Evolutionary conservation across 2,113 vertebrate genomes (phyloP), one percentile per base, ranked within the genome.

Genomic region (Thomomys bottae): DNA sequence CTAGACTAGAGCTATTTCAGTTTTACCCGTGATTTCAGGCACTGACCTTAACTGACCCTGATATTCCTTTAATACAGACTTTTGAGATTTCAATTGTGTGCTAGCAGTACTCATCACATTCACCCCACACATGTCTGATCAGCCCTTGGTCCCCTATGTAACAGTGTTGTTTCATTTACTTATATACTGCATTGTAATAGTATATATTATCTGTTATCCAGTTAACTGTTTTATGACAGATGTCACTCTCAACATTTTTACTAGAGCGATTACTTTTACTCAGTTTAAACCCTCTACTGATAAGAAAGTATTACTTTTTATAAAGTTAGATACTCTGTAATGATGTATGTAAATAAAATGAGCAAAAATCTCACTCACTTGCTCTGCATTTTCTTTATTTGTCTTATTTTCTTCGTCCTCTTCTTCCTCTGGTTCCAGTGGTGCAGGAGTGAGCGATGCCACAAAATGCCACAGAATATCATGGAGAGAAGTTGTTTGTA

Each of bases 401-500:
- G 98, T 98, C 97, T 99, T 99, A 97, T 98, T 99, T 96, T 99
- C 99, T 30, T 99, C 99, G 30, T 99, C 99, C 36, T 99, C 99
- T 54, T 99, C 99, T 78, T 99, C 99, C 81, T 99, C 99, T 4
- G 98, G 98, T 94, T 99, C 99, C 92, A 98, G 97, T 54, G 99
- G 99, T 32, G 99, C 99, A 68, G 99, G 99, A 17, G 99, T 99
- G 49, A 99, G 97, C 75, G 99, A 99, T 70, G 99, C 99, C 96
- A 99, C 99, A 97, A 99, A 99, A 97, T 99, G 99, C 99, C 99
- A 99, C 1, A 99, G 98, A 92, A 99, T 99, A 96, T 99, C 99
- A 94, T 99, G 99, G 88, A 99, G 98, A 63, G 98, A 99, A 32
- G 99, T 99, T 88, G 99, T 99, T 84, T 99, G 99, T 96, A 99